These are phyloP conservation scores for Pseudolaguvia tuberculata DNA, from an alignment of 2,113 vertebrate genomes.

Conservation along the genomic window DNA sequence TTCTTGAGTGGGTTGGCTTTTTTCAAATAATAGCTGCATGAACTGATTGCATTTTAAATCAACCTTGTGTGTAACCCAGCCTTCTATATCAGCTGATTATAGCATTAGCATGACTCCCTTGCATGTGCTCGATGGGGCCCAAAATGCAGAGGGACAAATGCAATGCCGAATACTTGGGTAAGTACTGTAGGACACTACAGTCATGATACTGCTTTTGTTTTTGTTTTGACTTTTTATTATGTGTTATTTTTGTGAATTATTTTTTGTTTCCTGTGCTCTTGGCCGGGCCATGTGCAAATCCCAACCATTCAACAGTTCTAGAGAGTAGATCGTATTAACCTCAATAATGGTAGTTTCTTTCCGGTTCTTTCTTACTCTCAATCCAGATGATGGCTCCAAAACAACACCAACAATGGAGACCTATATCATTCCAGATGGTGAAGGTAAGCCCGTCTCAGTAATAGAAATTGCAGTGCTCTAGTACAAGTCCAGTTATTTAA, in stretches of 20 bases:
- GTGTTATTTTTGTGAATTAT: constrained; percentile 26
- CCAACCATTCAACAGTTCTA: constrained; percentile 99
- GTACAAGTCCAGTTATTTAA: no score
- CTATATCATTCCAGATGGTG: constrained; percentile 81
- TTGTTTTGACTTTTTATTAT: constrained; percentile 51
- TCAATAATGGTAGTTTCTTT: constrained; percentile 99
- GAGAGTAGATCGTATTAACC: constrained; percentile 99
- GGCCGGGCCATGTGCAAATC: constrained; percentile 95
- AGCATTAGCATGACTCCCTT: constrained; percentile 50
- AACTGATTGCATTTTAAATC: constrained; percentile 14
- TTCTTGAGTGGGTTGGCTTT: constrained; percentile 1
- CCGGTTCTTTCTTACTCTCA: constrained; percentile 99
- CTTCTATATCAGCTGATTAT: constrained; percentile 47
- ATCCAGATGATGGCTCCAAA: constrained; percentile 98
- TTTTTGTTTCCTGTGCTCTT: constrained; percentile 61
- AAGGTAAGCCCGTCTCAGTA: constrained; percentile 73
- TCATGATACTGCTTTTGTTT: constrained; percentile 6
- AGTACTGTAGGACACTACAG: constrained; percentile 60
- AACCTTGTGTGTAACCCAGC: constrained; percentile 34
- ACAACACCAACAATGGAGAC: constrained; percentile 94
- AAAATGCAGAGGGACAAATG: constrained; percentile 49
- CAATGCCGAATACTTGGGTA: constrained; percentile 56
- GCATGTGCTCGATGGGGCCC: constrained; percentile 57
- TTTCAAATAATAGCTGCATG: neutral
- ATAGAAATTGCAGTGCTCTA: neutral